Evolutionary conservation across 2,113 vertebrate genomes (phyloP), one percentile per base, ranked within the genome.

Genomic region (Geococcyx californianus): DNA sequence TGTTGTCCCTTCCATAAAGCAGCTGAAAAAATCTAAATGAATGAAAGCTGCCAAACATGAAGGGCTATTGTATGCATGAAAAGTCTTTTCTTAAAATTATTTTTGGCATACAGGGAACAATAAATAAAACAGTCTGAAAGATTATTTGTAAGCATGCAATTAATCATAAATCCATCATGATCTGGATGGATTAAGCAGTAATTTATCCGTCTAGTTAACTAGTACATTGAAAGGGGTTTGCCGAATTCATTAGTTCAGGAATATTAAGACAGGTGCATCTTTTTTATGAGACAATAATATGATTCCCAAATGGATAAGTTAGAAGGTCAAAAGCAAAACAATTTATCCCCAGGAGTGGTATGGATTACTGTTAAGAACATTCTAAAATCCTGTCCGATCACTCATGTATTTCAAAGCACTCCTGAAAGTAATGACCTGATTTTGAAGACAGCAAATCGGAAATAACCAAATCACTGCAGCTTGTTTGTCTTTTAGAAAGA

Each of bases 131-230:
- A 49, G 8, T 58, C 54, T 76, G 38, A 80, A 95, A 89, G 42
- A 85, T 69, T 88, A 80, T 79, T 90, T 95, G 63, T 45, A 82
- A 51, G 47, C 55, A 66, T 87, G 54, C 36, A 88, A 38, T 93
- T 80, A 93, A 81, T 89, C 16, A 58, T 89, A 93, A 95, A 91
- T 93, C 78, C 63, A 93, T 23, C 63, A 77, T 91, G 42, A 95
- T 91, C 87, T 91, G 51, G 20, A 83, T 66, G 81, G 78, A 77
- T 93, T 63, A 90, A 67, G 18, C 23, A 72, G 36, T 85, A 88
- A n/a, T 83, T 89, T 77, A 63, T 92, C 63, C 59, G 8, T 91
- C 67, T 74, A 47, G 55, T 62, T 90, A 87, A 66, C 62, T 51
- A 64, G 63, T 67, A 34, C 52, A 88, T 95, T 75, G 51, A 88